A percentile compares a stretch with the other conserved stretches of the same genome.
Evolutionary conservation across 2,888 invertebrate species (phyloP).

Genomic region (Drosophila mercatorum): DNA sequence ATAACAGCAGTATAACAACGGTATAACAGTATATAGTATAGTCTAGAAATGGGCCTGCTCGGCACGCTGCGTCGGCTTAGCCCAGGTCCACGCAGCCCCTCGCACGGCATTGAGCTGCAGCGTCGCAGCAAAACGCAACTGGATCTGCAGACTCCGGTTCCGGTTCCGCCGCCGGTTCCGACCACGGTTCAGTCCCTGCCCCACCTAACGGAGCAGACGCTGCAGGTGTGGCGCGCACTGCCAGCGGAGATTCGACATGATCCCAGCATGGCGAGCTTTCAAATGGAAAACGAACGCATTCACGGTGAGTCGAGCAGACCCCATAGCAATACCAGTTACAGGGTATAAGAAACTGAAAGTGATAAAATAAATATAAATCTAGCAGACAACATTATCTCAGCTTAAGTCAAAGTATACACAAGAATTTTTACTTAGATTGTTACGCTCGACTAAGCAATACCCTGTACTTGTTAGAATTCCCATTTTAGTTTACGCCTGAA

Average conservation of each 20-base stretch:
- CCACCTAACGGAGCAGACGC: conserved; percentile 87
- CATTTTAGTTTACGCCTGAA: too few species aligned
- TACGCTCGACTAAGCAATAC: background rate
- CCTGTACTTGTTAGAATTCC: background rate
- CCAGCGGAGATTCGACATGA: conserved; percentile 89
- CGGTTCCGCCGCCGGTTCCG: conserved; percentile 5
- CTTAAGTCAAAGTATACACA: too few species aligned
- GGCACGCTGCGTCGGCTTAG: conserved; percentile 67
- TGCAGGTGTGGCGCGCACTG: conserved; percentile 88
- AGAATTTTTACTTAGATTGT: background rate
- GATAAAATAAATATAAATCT: too few species aligned
- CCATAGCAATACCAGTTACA: background rate
- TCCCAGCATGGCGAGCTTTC: conserved; percentile 88
- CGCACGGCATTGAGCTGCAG: conserved; percentile 72
- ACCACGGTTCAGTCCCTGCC: conserved; percentile 1
- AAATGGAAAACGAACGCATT: conserved; percentile 83
- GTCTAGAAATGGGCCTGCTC: conserved; percentile 69
- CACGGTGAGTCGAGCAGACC: conserved; percentile 75
- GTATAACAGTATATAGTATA: background rate
- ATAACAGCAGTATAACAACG: background rate
- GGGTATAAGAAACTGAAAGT: background rate
- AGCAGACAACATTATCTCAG: background rate
- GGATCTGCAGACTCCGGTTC: conserved; percentile 18
- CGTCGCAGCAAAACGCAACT: conserved; percentile 59
- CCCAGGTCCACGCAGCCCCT: conserved; percentile 49